phyloP scores from a whole-genome alignment of 2,113 vertebrate species.

The Macaca nemestrina region DNA sequence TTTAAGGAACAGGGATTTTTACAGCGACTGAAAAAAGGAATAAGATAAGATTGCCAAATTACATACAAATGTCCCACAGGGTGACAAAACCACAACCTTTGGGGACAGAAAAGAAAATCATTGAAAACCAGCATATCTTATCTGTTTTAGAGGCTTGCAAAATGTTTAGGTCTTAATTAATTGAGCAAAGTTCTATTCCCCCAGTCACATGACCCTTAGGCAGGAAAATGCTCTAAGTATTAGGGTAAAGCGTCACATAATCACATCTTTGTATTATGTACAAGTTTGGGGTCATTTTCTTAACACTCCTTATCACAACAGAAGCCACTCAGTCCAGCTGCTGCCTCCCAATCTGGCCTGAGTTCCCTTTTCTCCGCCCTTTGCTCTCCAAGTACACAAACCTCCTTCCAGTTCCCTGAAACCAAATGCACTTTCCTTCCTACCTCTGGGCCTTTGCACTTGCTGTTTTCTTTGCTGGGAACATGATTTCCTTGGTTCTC shows the following conservation, averaged over 20 bases:
- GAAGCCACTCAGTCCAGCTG: neutral
- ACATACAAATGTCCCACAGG: neutral
- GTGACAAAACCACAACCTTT: neutral
- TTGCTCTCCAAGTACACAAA: neutral
- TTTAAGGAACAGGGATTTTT: neutral
- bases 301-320: neutral
- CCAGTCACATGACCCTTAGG: neutral
- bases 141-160: neutral
- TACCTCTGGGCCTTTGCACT: neutral
- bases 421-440: neutral
- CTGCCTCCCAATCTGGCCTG: neutral
- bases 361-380: neutral
- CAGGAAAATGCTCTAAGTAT: neutral
- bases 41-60: neutral
- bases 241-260: neutral
- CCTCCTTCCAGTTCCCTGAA: neutral
- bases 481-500: neutral
- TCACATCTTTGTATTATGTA: neutral
- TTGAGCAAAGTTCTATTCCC: neutral
- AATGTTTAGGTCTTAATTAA: neutral
- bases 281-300: neutral
- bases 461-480: neutral
- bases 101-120: conserved; percentile 20
- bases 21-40: neutral
- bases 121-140: neutral